Percentiles rank a stretch among this genome's conserved stretches.
Evolutionary conservation across 2,888 invertebrate genomes (phyloP).

Genomic region (Biston stratarius): DNA sequence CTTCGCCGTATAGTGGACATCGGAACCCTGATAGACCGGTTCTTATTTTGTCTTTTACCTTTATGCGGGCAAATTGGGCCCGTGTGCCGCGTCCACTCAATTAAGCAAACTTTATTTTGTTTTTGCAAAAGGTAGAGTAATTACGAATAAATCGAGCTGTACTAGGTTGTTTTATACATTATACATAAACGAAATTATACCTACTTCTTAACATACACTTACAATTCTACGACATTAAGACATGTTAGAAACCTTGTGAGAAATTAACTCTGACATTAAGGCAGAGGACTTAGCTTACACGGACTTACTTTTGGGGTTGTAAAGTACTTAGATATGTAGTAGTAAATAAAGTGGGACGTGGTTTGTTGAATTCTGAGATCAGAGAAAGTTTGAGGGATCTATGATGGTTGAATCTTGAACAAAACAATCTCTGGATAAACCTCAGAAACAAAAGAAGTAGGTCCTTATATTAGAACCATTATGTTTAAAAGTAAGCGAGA

Average conservation of each 20-base stretch:
- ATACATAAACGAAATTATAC: not conserved
- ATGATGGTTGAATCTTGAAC: not conserved
- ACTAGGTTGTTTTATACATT: no score
- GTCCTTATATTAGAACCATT: slow-evolving; percentile 7
- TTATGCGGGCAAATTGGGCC: slow-evolving; percentile 65
- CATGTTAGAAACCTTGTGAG: no score
- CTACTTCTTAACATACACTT: not conserved
- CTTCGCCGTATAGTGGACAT: slow-evolving; percentile 82
- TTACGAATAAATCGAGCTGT: not conserved
- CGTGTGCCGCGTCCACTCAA: slow-evolving; percentile 61
- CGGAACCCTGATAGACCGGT: slow-evolving; percentile 70
- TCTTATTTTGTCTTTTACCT: slow-evolving; percentile 73
- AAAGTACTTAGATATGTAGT: not conserved
- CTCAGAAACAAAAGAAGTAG: not conserved
- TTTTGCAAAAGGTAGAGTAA: slow-evolving; percentile 4
- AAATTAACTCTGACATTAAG: no score
- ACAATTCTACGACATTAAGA: no score
- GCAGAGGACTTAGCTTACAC: no score
- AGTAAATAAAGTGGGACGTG: no score
- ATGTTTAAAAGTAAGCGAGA: slow-evolving; percentile 20
- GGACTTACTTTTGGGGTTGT: no score
- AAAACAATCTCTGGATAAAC: not conserved
- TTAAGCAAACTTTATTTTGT: slow-evolving; percentile 47
- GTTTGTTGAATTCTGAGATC: not conserved
- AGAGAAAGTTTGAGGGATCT: no score